A percentile compares a stretch with the other conserved stretches of the same genome.
phyloP scores from a whole-genome alignment of 2,888 invertebrate genomes.

The Seladonia tumulorum region DNA sequence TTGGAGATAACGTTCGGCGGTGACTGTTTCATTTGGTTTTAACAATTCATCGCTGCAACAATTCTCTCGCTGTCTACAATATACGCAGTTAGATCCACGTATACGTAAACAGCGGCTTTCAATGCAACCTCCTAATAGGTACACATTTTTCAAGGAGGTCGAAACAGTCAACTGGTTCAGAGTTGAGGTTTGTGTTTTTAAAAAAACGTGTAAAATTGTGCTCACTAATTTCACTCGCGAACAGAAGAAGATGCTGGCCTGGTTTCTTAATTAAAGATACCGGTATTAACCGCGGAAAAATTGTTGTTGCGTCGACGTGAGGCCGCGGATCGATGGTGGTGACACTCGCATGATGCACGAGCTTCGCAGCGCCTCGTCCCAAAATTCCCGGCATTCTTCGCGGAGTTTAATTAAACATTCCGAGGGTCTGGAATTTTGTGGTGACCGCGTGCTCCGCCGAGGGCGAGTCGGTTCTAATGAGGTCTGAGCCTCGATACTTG shows the following conservation, averaged over 20 bases:
- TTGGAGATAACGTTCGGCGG: too few species aligned
- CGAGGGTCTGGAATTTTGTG: conserved; percentile 56
- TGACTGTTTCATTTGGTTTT: too few species aligned
- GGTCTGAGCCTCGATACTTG: conserved; percentile 48
- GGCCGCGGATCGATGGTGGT: conserved; percentile 15
- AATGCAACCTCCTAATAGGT: too few species aligned
- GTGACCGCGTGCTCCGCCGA: conserved; percentile 36
- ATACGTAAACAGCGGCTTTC: too few species aligned
- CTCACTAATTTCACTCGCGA: too few species aligned
- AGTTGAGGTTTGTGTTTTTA: too few species aligned
- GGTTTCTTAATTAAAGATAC: background rate
- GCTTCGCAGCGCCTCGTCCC: conserved; percentile 49
- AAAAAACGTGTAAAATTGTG: too few species aligned
- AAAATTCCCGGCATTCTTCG: conserved; percentile 62
- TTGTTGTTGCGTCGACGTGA: conserved; percentile 20
- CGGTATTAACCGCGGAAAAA: conserved; percentile 22
- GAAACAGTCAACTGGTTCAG: too few species aligned
- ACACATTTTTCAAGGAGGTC: too few species aligned
- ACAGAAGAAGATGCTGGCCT: background rate
- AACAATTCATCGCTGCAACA: too few species aligned
- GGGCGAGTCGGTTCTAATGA: conserved; percentile 54
- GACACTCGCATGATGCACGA: conserved; percentile 56
- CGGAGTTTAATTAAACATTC: conserved; percentile 73
- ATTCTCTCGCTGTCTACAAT: too few species aligned
- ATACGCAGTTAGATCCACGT: too few species aligned